Conservation (phyloP, 2,888 invertebrate genomes). For the Drosophila anomelani region DNA sequence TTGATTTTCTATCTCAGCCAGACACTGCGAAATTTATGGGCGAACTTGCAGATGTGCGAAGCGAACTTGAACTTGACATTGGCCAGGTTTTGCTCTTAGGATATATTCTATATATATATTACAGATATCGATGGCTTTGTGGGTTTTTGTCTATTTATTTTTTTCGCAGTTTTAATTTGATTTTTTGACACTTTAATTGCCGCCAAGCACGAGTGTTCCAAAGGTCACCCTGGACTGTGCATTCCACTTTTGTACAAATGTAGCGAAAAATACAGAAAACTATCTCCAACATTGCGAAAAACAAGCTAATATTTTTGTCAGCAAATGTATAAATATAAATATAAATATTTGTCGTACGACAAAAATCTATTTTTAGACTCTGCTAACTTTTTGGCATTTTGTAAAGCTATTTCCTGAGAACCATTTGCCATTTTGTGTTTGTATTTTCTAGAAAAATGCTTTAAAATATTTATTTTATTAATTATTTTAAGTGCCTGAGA, state of each 20-base stretch:
- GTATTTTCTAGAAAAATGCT: background rate
- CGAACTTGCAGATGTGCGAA: slow-evolving; percentile 17
- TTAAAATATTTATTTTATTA: background rate
- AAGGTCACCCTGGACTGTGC: slow-evolving; percentile 35
- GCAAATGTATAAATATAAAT: background rate
- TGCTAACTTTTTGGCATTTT: slow-evolving; percentile 5
- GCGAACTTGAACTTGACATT: slow-evolving; percentile 73
- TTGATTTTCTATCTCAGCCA: slow-evolving; percentile 47
- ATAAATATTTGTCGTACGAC: background rate
- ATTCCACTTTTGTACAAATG: background rate
- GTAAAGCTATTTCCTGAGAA: background rate
- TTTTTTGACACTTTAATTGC: slow-evolving; percentile 14
- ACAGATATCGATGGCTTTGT: slow-evolving; percentile 13
- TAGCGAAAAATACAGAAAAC: background rate
- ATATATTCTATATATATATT: background rate
- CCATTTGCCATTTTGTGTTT: background rate
- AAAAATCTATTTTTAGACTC: slow-evolving; percentile 2
- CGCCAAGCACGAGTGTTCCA: slow-evolving; percentile 19
- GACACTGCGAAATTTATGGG: slow-evolving; percentile 53
- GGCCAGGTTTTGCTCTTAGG: slow-evolving; percentile 6
- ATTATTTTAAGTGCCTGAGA: background rate
- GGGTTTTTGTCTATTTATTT: slow-evolving; percentile 25
- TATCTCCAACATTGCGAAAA: background rate
- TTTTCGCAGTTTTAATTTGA: background rate
- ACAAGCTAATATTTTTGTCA: background rate